These are phyloP conservation scores for Melanotaenia duboulayi DNA, from an alignment of 2,113 vertebrate species.

Conservation along the genomic window DNA sequence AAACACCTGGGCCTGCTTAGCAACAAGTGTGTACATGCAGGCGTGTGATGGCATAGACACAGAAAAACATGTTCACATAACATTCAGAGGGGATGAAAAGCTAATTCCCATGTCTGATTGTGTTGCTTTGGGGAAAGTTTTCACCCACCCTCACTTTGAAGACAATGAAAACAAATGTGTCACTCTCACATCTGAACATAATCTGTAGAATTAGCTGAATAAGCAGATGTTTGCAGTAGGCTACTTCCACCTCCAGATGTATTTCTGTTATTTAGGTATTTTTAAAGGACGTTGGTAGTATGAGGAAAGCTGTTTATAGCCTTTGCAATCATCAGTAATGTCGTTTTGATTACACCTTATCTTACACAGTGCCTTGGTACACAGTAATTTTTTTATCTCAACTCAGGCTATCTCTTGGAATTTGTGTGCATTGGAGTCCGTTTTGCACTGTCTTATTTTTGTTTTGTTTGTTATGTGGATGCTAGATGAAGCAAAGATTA, in stretches of 20 bases:
- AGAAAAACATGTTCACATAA: conserved; percentile 7
- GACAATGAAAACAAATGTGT: conserved; percentile 54
- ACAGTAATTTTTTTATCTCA: conserved; percentile 7
- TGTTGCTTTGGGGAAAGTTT: conserved; percentile 52
- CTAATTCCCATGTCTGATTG: conserved; percentile 30
- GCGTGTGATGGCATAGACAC: conserved; percentile 8
- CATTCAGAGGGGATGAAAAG: conserved; percentile 36
- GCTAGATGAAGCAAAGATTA: conserved; percentile 8
- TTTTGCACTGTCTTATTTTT: background rate
- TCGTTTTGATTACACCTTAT: conserved; percentile 36
- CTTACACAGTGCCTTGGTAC: background rate
- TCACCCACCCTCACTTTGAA: conserved; percentile 45
- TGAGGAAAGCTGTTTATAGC: conserved; percentile 3
- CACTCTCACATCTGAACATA: conserved; percentile 48
- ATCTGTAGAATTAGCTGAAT: conserved; percentile 38
- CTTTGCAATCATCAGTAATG: conserved; percentile 4
- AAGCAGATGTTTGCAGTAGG: conserved; percentile 13
- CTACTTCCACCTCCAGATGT: conserved; percentile 34
- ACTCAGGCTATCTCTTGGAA: background rate
- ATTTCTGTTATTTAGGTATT: conserved; percentile 14
- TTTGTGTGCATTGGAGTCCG: conserved; percentile 9
- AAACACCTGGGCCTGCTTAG: conserved; percentile 72
- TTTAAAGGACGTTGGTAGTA: background rate
- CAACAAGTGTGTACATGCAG: conserved; percentile 37
- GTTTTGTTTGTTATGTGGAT: conserved; percentile 7